Conservation (phyloP, 2,888 invertebrate species). For the Sepioteuthis lessoniana region DNA sequence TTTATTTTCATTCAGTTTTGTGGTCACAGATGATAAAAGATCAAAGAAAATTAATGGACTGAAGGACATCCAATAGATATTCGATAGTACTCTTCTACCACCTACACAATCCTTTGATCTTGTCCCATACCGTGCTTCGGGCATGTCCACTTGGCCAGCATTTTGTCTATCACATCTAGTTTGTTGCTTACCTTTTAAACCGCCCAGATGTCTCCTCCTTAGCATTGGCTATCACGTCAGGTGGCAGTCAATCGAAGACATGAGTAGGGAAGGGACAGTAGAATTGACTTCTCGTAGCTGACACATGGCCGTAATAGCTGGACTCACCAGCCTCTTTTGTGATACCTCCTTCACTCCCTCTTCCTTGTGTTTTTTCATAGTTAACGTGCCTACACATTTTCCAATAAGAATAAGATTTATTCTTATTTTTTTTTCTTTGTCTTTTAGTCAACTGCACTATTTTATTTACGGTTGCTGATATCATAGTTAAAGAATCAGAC, state of each 20-base stretch:
- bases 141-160: neutral
- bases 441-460: neutral
- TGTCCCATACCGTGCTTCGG: neutral
- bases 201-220: neutral
- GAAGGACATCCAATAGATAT: slow-evolving; percentile 11
- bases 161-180: neutral
- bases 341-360: neutral
- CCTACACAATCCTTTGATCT: neutral
- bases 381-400: neutral
- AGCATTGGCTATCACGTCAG: slow-evolving; percentile 1
- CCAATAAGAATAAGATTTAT: too few species aligned
- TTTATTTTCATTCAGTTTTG: neutral
- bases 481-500: neutral
- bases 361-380: neutral
- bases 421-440: neutral
- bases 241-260: neutral
- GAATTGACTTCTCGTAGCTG: neutral
- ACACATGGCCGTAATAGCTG: neutral
- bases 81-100: neutral
- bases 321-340: neutral
- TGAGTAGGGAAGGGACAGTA: neutral
- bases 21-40: neutral
- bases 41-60: neutral
- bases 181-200: neutral
- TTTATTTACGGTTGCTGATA: neutral